phyloP scores from a whole-genome alignment of 2,797 vertebrate species.

The Alectoris magna region DNA sequence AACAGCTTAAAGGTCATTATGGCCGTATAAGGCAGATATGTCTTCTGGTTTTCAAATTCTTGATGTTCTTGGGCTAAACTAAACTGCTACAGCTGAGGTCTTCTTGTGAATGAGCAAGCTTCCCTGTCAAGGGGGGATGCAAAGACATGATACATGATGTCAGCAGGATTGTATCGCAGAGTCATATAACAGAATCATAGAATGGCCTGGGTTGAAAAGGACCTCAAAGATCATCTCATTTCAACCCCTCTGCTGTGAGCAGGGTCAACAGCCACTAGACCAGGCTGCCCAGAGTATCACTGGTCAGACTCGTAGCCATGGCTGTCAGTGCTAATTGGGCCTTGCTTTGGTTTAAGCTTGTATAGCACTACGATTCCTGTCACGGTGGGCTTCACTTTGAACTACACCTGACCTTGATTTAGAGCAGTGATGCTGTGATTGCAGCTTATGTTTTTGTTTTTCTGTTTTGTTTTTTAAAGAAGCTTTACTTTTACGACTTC shows the following conservation, averaged over 20 bases:
- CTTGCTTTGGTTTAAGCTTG: neutral
- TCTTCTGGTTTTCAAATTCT: neutral
- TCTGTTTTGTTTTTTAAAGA: neutral
- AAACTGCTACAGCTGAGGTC: neutral
- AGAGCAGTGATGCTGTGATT: neutral
- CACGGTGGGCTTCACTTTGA: neutral
- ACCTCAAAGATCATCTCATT: no score
- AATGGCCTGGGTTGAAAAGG: no score
- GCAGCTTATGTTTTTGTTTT: neutral
- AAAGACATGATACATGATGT: no score
- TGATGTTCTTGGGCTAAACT: neutral
- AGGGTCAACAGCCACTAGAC: no score
- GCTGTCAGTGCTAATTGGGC: neutral
- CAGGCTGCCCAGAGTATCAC: no score
- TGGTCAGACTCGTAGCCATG: rapidly evolving
- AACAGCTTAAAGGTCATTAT: neutral
- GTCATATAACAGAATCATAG: no score
- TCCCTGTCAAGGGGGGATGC: neutral
- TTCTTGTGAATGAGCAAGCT: neutral
- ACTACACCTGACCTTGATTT: neutral
- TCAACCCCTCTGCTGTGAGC: no score
- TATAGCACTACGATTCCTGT: neutral
- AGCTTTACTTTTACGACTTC: neutral
- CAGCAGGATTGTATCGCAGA: neutral
- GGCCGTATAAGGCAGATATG: neutral